Conservation (phyloP, 2,113 vertebrate species). For the Percopsis transmontana region DNA sequence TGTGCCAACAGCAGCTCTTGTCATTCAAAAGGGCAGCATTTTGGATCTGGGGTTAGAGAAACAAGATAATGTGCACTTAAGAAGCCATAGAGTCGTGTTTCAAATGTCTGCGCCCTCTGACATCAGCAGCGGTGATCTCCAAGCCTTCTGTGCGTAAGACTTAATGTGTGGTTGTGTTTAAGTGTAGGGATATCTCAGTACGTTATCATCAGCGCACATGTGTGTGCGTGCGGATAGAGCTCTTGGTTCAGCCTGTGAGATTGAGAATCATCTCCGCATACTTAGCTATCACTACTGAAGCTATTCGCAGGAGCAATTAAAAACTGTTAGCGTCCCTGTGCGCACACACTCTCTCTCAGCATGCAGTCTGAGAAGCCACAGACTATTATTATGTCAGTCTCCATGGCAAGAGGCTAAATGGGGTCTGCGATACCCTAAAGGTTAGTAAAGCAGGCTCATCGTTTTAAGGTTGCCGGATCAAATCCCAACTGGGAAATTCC, state of each 20-base stretch:
- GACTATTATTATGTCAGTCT: slow-evolving; percentile 70
- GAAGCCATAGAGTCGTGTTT: slow-evolving; percentile 63
- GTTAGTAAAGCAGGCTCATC: slow-evolving; percentile 35
- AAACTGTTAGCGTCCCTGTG: slow-evolving; percentile 70
- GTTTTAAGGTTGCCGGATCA: slow-evolving; percentile 41
- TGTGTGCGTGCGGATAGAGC: slow-evolving; percentile 29
- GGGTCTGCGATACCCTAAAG: slow-evolving; percentile 48
- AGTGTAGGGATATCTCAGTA: slow-evolving; percentile 22
- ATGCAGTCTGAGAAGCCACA: slow-evolving; percentile 59
- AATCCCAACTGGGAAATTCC: slow-evolving; percentile 18
- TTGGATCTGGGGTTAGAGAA: slow-evolving; percentile 59
- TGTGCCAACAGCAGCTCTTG: slow-evolving; percentile 63
- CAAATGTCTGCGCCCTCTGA: slow-evolving; percentile 52
- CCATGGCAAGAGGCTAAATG: slow-evolving; percentile 53
- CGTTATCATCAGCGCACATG: slow-evolving; percentile 19
- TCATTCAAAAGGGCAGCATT: slow-evolving; percentile 66
- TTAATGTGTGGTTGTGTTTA: slow-evolving; percentile 52
- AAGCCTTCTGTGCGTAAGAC: slow-evolving; percentile 47
- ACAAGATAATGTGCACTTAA: slow-evolving; percentile 69
- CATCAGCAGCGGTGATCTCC: slow-evolving; percentile 37
- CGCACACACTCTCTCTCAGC: slow-evolving; percentile 52
- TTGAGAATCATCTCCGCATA: slow-evolving; percentile 58
- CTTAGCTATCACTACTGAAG: slow-evolving; percentile 66
- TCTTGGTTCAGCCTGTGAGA: slow-evolving; percentile 29
- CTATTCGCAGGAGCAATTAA: slow-evolving; percentile 75